These are phyloP conservation scores for Penaeus indicus DNA, from an alignment of 1,140 invertebrate species.

Conservation along the genomic window DNA sequence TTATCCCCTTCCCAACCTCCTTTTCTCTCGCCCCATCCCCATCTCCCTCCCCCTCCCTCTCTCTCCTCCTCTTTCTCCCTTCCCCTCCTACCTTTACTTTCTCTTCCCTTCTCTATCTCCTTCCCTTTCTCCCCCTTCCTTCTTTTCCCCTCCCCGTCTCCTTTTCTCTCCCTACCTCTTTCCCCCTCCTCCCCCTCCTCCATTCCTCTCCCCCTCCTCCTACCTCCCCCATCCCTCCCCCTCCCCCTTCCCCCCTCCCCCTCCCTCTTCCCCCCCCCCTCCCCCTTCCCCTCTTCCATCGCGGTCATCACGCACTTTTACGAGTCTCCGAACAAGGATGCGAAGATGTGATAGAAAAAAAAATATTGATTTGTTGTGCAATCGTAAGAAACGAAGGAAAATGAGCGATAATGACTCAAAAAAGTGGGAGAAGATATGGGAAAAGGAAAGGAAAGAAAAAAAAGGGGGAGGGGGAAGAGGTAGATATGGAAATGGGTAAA, in stretches of 20 bases:
- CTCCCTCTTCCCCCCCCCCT: neutral
- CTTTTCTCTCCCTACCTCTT: neutral
- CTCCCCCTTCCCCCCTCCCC: neutral
- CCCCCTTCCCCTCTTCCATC: neutral
- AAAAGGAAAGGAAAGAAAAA: neutral
- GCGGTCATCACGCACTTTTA: conserved; percentile 28
- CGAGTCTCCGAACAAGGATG: conserved; percentile 29
- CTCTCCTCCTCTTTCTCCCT: neutral
- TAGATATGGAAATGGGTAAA: neutral
- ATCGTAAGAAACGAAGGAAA: conserved; percentile 17
- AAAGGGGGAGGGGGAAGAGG: neutral
- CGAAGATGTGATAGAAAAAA: conserved; percentile 53
- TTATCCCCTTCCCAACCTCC: neutral
- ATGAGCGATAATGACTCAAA: neutral
- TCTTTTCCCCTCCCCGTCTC: neutral
- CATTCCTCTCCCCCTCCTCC: neutral
- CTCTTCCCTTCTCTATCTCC: neutral
- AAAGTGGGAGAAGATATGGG: neutral
- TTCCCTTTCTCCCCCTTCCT: neutral
- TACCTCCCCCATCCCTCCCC: neutral
- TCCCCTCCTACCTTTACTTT: neutral
- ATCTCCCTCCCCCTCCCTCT: neutral
- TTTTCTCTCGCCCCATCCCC: neutral
- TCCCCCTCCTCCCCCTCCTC: neutral
- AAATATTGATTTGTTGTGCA: conserved; percentile 53